These are phyloP conservation scores for Pica pica DNA, from an alignment of 2,113 vertebrate genomes.

Conservation along the genomic window DNA sequence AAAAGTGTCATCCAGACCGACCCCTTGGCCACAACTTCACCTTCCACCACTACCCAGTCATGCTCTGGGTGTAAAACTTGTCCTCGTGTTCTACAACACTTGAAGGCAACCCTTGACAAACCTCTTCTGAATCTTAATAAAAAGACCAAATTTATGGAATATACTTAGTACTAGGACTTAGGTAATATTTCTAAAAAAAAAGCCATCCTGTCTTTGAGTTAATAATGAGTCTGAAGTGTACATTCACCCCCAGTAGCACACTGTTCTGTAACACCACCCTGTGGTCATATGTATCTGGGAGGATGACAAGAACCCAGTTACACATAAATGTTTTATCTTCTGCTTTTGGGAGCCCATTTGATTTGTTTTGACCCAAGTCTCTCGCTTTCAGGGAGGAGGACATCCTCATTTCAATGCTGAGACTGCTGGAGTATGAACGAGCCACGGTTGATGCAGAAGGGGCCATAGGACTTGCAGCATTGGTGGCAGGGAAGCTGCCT, in stretches of 20 bases:
- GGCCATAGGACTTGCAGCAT: slow-evolving; percentile 83
- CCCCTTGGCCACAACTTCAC: neutral
- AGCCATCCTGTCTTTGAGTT: neutral
- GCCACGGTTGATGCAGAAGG: slow-evolving; percentile 83
- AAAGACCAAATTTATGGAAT: neutral
- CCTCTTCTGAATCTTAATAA: neutral
- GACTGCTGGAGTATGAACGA: slow-evolving; percentile 85
- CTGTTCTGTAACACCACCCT: neutral
- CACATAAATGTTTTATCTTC: neutral
- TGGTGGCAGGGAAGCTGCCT: slow-evolving; percentile 80
- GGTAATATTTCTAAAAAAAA: neutral
- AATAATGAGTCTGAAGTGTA: neutral
- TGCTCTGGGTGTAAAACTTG: neutral
- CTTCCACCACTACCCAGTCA: neutral
- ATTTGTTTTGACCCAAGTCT: neutral
- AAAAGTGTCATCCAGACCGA: neutral
- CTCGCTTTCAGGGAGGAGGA: slow-evolving; percentile 77
- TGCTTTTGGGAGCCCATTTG: neutral
- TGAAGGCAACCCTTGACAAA: neutral
- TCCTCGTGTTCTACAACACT: neutral
- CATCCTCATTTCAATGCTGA: slow-evolving; percentile 82
- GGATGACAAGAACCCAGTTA: neutral
- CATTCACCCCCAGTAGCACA: neutral
- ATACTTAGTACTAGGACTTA: neutral
- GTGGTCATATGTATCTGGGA: neutral